Percentiles rank a stretch among this genome's conserved stretches.
phyloP scores from a whole-genome alignment of 2,888 invertebrate genomes.

The Oligia fasciuncula region DNA sequence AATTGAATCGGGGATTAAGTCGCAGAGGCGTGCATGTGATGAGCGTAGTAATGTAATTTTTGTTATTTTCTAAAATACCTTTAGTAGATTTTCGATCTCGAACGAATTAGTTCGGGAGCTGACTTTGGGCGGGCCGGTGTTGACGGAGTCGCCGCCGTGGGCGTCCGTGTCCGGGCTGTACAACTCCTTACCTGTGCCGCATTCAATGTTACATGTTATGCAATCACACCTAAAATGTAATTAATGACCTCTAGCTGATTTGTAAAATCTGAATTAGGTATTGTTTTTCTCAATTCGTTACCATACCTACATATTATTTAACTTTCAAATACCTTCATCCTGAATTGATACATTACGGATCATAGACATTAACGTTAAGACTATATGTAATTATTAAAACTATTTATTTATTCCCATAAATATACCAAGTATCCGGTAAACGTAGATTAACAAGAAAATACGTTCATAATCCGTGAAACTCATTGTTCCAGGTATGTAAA shows the following conservation, averaged over 20 bases:
- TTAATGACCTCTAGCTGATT: background rate
- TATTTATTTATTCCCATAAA: background rate
- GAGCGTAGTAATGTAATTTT: constrained; percentile 67
- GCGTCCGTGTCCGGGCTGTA: constrained; percentile 91
- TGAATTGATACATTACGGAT: background rate
- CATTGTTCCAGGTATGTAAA: constrained; percentile 47
- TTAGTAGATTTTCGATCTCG: constrained; percentile 98
- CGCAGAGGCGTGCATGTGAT: constrained; percentile 71
- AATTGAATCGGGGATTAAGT: constrained; percentile 78
- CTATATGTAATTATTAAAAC: background rate
- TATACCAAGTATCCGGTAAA: background rate
- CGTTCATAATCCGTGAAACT: constrained; percentile 5
- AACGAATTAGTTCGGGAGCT: constrained; percentile 97
- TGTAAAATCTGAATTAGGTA: background rate
- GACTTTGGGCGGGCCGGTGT: constrained; percentile 90
- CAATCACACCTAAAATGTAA: background rate
- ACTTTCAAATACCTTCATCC: background rate
- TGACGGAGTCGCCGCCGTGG: constrained; percentile 80
- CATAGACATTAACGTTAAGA: background rate
- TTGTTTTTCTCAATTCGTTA: background rate
- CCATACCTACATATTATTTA: background rate
- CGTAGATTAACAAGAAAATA: constrained; percentile 8
- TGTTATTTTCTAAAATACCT: constrained; percentile 80
- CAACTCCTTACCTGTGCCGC: constrained; percentile 92
- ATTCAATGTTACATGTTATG: constrained; percentile 29